A percentile compares a stretch with the other conserved stretches of the same genome.
Conservation (phyloP, 2,797 vertebrate species). For the Chelidonichthys spinosus region DNA sequence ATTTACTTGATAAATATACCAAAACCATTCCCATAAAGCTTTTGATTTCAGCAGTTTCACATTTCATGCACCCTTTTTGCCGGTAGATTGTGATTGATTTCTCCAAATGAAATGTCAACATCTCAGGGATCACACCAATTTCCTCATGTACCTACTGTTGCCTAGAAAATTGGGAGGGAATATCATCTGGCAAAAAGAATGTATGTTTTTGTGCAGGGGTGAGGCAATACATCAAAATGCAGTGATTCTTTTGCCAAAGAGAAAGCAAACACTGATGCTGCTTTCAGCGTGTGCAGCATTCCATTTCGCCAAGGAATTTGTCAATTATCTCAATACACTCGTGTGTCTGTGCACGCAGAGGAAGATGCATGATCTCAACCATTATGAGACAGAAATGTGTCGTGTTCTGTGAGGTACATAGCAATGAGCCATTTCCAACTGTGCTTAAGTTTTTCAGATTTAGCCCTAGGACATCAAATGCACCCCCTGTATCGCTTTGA, state of each 20-base stretch:
- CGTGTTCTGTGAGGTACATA: constrained; percentile 63
- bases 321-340: constrained; percentile 66
- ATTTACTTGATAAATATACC: constrained; percentile 71
- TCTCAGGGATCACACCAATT: constrained; percentile 74
- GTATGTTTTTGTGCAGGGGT: constrained; percentile 49
- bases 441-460: constrained; percentile 61
- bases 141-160: constrained; percentile 62
- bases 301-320: constrained; percentile 67
- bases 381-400: constrained; percentile 61
- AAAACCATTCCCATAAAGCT: constrained; percentile 51
- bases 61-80: constrained; percentile 48
- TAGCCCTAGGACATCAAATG: constrained; percentile 56
- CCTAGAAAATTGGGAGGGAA: constrained; percentile 67
- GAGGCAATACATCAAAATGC: constrained; percentile 68
- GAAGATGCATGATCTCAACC: constrained; percentile 48
- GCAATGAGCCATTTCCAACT: constrained; percentile 66
- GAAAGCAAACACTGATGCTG: constrained; percentile 59
- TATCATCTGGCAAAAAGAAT: constrained; percentile 67
- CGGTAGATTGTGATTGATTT: constrained; percentile 73
- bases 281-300: constrained; percentile 49
- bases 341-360: constrained; percentile 47
- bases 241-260: constrained; percentile 55
- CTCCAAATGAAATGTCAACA: constrained; percentile 81
- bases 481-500: constrained; percentile 32
- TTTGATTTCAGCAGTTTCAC: constrained; percentile 55